Base-by-base conservation (phyloP, 1,140 invertebrate species). In the Caerostris darwini region DNA sequence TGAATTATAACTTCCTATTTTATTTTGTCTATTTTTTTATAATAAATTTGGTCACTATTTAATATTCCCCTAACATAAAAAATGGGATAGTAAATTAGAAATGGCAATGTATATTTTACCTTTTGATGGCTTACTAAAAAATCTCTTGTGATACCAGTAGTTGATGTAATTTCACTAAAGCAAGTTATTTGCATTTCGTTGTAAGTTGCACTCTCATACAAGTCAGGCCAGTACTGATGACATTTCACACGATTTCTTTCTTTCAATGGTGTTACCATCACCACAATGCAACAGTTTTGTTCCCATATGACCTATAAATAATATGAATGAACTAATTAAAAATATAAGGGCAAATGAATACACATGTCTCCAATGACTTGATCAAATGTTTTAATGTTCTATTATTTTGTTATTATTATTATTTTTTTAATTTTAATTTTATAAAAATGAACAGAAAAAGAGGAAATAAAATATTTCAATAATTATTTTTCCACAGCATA, bases 161-260 rank as follows among this genome's bases (percentile, higher is more conserved):
- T 97, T 5, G 97, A 97, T 94, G 97, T 97, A 95, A 97, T 97
- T 96, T 99, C 98, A 69, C 97, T 97, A 0, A 97, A 97, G 94
- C 98, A 98, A 19, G 97, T 97, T 5, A 99, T 96, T 77, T 97
- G 97, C 95, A 97, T 95, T 96, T 96, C 94, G 96, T 97, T 97
- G 93, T 98, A 96, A 4, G 97, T 97, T n/a, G 56, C 96, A 3
- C 97, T 97, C 95, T 98, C 97, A 61, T 98, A 97, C 0, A 98
- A 96, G 93, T 97, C 96, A 0, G 99, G 99, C 99, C 99, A 99
- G 96, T 99, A 99, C 96, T 99, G 98, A 96, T 99, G 98, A 95
- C 99, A 99, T 96, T 99, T 99, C 34, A 98, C 97, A 4, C 99
- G 96, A 2, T 99, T 99, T 93, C 98, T 97, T 96, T 99, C 99